A percentile compares a stretch with the other conserved stretches of the same genome.
Evolutionary conservation across 2,888 invertebrate genomes (phyloP).

Genomic region (Phyllotreta striolata): DNA sequence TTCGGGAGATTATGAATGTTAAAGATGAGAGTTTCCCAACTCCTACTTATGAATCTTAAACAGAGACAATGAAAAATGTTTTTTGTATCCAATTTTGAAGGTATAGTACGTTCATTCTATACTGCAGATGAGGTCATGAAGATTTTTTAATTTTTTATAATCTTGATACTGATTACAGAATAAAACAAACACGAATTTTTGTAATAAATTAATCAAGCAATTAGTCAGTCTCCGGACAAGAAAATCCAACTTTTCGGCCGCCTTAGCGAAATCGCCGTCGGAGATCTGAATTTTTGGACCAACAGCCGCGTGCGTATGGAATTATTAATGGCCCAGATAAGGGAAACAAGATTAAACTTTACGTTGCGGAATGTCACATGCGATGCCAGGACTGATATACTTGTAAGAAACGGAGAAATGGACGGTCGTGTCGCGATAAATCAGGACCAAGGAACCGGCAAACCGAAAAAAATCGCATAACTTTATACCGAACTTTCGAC

Average conservation of each 20-base stretch:
- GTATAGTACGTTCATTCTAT: too few species aligned
- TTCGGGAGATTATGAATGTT: conserved; percentile 25
- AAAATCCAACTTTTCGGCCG: not conserved
- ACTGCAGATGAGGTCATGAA: too few species aligned
- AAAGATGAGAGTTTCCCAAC: conserved; percentile 28
- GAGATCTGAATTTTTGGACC: conserved; percentile 3
- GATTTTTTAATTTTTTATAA: too few species aligned
- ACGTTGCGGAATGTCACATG: conserved; percentile 30
- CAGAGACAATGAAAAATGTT: not conserved
- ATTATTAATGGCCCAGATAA: conserved; percentile 21
- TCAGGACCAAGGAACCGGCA: too few species aligned
- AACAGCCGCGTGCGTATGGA: conserved; percentile 9
- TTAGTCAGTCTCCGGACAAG: too few species aligned
- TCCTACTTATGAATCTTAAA: conserved; percentile 24
- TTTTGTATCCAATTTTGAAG: too few species aligned
- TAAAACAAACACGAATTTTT: too few species aligned
- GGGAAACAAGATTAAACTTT: conserved; percentile 26
- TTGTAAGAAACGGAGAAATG: conserved; percentile 16
- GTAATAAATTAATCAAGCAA: too few species aligned
- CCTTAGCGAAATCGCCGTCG: not conserved
- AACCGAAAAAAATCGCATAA: too few species aligned
- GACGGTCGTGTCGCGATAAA: too few species aligned
- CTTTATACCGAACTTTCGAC: too few species aligned
- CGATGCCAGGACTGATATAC: conserved; percentile 23
- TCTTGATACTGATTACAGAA: too few species aligned